These are phyloP conservation scores for Drosophila melanica DNA, from an alignment of 1,140 invertebrate genomes.

Conservation along the genomic window DNA sequence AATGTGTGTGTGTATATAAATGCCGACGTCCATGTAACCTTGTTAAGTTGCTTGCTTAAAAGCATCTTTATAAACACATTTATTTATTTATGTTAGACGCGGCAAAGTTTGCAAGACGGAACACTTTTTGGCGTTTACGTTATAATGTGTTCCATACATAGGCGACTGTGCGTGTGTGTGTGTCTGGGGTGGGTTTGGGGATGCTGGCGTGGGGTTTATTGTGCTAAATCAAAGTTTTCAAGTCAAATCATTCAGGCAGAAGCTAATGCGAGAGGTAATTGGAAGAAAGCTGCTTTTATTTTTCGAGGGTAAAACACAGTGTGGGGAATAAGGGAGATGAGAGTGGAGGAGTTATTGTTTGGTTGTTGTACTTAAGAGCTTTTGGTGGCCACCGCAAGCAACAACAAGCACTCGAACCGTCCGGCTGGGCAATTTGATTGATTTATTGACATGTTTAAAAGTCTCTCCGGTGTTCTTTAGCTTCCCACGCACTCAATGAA, in stretches of 20 bases:
- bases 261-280: constrained; percentile 59
- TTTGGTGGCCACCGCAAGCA: not conserved
- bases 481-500: constrained; percentile 78
- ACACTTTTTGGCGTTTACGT: constrained; percentile 58
- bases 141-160: constrained; percentile 63
- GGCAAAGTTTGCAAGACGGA: constrained; percentile 65
- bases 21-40: constrained; percentile 52
- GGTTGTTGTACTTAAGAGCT: constrained; percentile 44
- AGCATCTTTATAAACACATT: constrained; percentile 83
- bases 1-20: constrained; percentile 22
- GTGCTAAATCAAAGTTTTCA: constrained; percentile 70
- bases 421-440: constrained; percentile 29
- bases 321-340: not conserved
- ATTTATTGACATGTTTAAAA: constrained; percentile 47
- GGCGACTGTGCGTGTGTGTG: constrained; percentile 11
- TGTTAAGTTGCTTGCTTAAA: constrained; percentile 77
- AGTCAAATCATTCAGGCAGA: constrained; percentile 60
- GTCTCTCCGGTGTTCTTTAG: constrained; percentile 39
- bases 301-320: not conserved
- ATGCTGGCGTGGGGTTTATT: constrained; percentile 23
- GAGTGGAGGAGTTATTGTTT: constrained; percentile 5
- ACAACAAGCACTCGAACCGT: not conserved
- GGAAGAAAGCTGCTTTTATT: constrained; percentile 50
- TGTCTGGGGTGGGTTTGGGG: constrained; percentile 16
- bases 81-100: constrained; percentile 79